Percentiles rank a stretch among this genome's conserved stretches.
These are phyloP conservation scores for Rhinogobio ventralis DNA, from an alignment of 2,797 vertebrate genomes.

Conservation along the genomic window DNA sequence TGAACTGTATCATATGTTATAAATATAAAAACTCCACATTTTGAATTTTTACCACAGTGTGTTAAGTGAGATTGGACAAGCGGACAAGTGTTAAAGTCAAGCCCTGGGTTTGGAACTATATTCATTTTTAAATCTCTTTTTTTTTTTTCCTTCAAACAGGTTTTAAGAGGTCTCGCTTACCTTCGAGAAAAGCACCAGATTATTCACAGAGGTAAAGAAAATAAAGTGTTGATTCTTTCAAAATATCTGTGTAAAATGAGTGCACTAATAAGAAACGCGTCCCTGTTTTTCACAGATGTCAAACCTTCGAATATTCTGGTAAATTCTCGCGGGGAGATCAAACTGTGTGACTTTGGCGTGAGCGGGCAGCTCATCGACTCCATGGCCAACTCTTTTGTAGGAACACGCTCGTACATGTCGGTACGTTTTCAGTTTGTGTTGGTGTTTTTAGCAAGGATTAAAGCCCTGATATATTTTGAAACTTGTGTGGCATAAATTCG, in stretches of 20 bases:
- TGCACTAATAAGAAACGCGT: neutral
- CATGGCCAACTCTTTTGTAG: constrained; percentile 90
- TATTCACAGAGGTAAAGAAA: constrained; percentile 87
- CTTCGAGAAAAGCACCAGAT: constrained; percentile 93
- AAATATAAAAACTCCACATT: no score
- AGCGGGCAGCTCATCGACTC: constrained; percentile 89
- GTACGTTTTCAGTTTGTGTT: constrained; percentile 70
- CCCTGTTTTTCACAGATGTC: constrained; percentile 75
- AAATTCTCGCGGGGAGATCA: constrained; percentile 87
- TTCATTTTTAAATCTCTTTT: neutral
- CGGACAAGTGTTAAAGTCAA: no score
- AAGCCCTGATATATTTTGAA: no score
- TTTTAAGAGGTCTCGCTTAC: constrained; percentile 88
- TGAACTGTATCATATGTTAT: no score
- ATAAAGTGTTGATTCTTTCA: neutral
- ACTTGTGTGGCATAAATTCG: no score
- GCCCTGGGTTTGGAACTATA: no score
- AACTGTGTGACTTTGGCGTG: constrained; percentile 87
- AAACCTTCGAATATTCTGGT: constrained; percentile 89
- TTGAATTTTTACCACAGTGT: no score
- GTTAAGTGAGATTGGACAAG: no score
- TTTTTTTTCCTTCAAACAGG: constrained; percentile 68
- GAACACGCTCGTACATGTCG: constrained; percentile 89
- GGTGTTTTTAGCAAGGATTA: no score
- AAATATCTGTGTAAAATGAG: neutral